Evolutionary conservation across 2,888 invertebrate genomes (phyloP).

Genomic region (Ommatoiulus sabulosus): DNA sequence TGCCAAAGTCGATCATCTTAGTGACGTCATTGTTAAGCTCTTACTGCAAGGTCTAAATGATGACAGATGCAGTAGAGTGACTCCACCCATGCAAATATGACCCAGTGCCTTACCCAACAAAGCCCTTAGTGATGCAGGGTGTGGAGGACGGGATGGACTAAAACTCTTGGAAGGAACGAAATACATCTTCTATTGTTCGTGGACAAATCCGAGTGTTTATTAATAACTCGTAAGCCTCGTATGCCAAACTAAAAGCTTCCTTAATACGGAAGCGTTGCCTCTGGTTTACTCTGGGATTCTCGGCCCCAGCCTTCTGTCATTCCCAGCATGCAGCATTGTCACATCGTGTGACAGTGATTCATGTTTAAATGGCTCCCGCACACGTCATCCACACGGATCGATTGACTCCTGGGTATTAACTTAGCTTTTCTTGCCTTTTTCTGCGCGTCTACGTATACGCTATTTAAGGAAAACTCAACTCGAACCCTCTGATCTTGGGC

Average conservation of each 20-base stretch:
- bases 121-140: background rate
- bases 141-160: background rate
- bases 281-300: background rate
- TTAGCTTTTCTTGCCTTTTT: background rate
- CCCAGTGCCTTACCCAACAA: background rate
- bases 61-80: background rate
- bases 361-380: conserved; percentile 23
- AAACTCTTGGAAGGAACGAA: background rate
- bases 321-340: conserved; percentile 33
- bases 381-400: conserved; percentile 20
- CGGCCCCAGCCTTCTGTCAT: background rate
- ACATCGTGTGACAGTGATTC: conserved; percentile 36
- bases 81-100: background rate
- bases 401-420: conserved; percentile 24
- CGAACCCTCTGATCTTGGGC: background rate
- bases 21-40: background rate
- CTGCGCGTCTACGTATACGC: background rate
- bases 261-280: background rate
- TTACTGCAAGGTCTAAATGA: background rate
- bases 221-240: conserved; percentile 21
- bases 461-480: background rate
- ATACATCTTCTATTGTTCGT: background rate
- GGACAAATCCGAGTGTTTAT: conserved; percentile 29
- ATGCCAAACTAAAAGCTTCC: background rate
- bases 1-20: background rate